phyloP scores from a whole-genome alignment of 2,113 vertebrate genomes.

The Notothenia coriiceps region DNA sequence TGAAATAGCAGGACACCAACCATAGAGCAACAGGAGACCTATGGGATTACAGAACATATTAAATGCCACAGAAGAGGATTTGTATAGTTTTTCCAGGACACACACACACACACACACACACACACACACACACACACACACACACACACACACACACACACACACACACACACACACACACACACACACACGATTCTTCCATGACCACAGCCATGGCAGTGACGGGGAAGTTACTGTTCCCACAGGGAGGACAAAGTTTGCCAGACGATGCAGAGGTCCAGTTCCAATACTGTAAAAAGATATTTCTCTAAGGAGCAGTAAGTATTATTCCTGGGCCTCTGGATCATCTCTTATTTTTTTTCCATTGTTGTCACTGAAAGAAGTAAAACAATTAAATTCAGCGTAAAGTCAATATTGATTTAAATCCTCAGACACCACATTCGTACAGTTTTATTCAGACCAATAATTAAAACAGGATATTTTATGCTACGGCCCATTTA shows the following conservation, averaged over 20 bases:
- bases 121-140: no score
- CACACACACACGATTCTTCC: background rate
- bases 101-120: no score
- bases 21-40: slow-evolving; percentile 3
- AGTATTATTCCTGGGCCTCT: background rate
- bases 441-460: background rate
- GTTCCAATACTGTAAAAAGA: background rate
- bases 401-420: background rate
- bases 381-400: background rate
- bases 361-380: background rate
- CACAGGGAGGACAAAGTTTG: slow-evolving; percentile 14
- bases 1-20: slow-evolving; percentile 20
- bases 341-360: background rate
- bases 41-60: slow-evolving; percentile 30
- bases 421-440: background rate
- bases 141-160: no score
- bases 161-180: slow-evolving; percentile 8
- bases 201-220: slow-evolving; percentile 13
- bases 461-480: background rate
- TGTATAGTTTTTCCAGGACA: slow-evolving; percentile 52
- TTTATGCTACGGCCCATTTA: no score
- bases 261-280: slow-evolving; percentile 30
- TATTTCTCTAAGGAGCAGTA: background rate
- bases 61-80: slow-evolving; percentile 26
- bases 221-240: slow-evolving; percentile 32